These are phyloP conservation scores for Eulithis prunata DNA, from an alignment of 2,888 invertebrate genomes.

Conservation along the genomic window DNA sequence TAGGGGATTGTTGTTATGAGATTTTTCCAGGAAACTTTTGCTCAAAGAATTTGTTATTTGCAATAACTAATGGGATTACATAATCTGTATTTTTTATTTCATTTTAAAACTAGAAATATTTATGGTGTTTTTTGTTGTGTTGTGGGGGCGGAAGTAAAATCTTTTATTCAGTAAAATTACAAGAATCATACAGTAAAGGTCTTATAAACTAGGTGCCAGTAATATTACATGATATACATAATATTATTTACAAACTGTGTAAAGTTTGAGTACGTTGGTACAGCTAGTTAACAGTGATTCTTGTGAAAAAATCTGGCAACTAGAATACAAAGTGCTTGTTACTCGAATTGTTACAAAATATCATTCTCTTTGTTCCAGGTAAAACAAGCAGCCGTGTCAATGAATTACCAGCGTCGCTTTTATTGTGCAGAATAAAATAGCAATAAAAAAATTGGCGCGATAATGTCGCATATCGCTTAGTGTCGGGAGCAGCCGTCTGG, in stretches of 20 bases:
- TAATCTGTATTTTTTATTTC: too few species aligned
- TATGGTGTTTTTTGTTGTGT: too few species aligned
- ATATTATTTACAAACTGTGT: too few species aligned
- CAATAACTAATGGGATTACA: too few species aligned
- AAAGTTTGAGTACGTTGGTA: too few species aligned
- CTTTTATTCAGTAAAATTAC: too few species aligned
- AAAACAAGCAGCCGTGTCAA: slow-evolving; percentile 46
- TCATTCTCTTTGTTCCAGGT: slow-evolving; percentile 56
- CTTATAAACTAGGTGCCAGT: too few species aligned
- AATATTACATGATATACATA: too few species aligned
- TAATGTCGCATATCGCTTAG: slow-evolving; percentile 49
- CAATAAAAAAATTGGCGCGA: slow-evolving; percentile 39
- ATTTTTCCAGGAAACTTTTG: neutral
- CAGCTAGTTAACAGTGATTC: neutral
- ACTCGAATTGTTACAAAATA: slow-evolving; percentile 14
- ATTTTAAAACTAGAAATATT: too few species aligned
- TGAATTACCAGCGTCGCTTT: slow-evolving; percentile 51
- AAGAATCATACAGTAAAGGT: too few species aligned
- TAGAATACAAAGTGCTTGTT: neutral
- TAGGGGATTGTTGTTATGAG: slow-evolving; percentile 36
- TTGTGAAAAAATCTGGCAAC: neutral
- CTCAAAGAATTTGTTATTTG: neutral
- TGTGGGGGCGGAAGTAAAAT: too few species aligned
- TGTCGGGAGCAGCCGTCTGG: slow-evolving; percentile 54
- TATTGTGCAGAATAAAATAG: slow-evolving; percentile 38